These are phyloP conservation scores for Oxystoma pomonae DNA, from an alignment of 2,888 invertebrate genomes.

Conservation along the genomic window DNA sequence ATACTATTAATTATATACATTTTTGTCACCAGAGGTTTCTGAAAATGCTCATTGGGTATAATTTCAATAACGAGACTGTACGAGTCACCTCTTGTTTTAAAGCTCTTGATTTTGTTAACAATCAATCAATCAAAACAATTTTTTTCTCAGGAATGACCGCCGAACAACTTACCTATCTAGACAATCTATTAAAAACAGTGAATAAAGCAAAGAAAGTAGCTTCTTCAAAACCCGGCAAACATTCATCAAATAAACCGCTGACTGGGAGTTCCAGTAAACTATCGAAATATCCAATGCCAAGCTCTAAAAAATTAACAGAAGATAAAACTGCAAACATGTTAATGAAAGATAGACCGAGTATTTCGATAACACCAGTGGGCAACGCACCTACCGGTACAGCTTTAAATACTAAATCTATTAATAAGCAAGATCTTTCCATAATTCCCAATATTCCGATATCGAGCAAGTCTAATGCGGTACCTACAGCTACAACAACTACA, in stretches of 20 bases:
- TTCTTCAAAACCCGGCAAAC: background rate
- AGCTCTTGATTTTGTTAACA: no score
- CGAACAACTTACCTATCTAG: slow-evolving; percentile 30
- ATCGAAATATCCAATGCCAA: no score
- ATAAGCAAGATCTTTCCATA: background rate
- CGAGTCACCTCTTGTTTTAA: no score
- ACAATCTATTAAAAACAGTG: slow-evolving; percentile 24
- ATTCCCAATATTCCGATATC: background rate
- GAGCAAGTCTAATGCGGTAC: background rate
- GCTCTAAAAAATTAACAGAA: background rate
- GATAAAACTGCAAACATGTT: slow-evolving; percentile 31
- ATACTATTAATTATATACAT: no score
- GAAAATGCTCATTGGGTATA: no score
- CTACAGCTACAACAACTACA: background rate
- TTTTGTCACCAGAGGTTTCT: no score
- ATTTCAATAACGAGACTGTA: no score
- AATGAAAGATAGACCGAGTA: slow-evolving; percentile 48
- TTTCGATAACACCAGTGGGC: slow-evolving; percentile 48
- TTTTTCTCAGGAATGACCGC: slow-evolving; percentile 13
- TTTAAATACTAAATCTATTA: background rate
- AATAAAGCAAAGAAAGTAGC: slow-evolving; percentile 8
- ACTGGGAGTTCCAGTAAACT: background rate
- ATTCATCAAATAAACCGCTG: background rate
- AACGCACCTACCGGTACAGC: background rate
- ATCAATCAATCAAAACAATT: no score